These are phyloP conservation scores for Automeris io DNA, from an alignment of 2,888 invertebrate species.

Conservation along the genomic window DNA sequence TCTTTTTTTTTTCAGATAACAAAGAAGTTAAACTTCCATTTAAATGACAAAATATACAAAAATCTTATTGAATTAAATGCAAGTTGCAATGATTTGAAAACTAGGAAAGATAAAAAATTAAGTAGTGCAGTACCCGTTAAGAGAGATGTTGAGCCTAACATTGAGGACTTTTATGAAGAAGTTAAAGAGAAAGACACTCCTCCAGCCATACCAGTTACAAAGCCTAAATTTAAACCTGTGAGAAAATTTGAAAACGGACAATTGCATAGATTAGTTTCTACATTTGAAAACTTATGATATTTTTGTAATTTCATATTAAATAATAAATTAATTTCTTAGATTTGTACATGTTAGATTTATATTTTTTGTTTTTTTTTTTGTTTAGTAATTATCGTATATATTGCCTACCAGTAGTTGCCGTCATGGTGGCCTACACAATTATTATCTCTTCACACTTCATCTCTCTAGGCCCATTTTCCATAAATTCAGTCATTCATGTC, in stretches of 20 bases:
- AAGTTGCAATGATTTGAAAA: constrained; percentile 36
- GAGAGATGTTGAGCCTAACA: constrained; percentile 62
- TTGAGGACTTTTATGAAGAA: constrained; percentile 63
- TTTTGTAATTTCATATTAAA: too few species aligned
- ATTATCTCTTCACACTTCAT: too few species aligned
- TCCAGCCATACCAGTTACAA: constrained; percentile 44
- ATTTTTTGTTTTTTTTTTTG: too few species aligned
- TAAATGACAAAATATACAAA: constrained; percentile 63
- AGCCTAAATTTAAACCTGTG: constrained; percentile 48
- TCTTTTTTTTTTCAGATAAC: constrained; percentile 48
- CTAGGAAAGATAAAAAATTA: constrained; percentile 34
- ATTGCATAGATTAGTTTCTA: constrained; percentile 48
- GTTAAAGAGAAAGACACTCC: constrained; percentile 43
- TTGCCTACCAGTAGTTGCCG: too few species aligned
- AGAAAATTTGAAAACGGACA: constrained; percentile 43
- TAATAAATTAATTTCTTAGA: neutral
- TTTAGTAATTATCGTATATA: too few species aligned
- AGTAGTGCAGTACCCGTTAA: constrained; percentile 29
- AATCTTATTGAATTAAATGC: constrained; percentile 65
- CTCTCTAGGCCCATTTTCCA: too few species aligned
- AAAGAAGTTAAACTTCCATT: constrained; percentile 63
- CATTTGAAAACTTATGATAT: constrained; percentile 58
- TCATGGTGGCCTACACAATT: too few species aligned
- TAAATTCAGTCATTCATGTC: too few species aligned
- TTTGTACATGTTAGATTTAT: neutral